Percentiles rank a stretch among this genome's conserved stretches.
phyloP scores from a whole-genome alignment of 2,113 vertebrate genomes.

The Scomber colias region DNA sequence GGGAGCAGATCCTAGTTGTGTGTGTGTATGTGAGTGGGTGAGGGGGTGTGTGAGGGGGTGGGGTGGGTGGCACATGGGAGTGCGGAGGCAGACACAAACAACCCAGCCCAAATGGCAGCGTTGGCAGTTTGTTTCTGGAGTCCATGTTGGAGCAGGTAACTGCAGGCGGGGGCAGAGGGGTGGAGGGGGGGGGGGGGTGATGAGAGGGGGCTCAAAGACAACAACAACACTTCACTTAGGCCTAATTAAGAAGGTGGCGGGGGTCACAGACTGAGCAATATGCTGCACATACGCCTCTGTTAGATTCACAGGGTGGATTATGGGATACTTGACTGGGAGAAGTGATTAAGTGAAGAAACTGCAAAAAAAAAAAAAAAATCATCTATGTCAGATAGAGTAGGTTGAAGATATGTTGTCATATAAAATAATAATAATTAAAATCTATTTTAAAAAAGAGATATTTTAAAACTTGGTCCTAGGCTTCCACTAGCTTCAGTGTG shows the following conservation, averaged over 20 bases:
- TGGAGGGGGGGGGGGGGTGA: constrained; percentile 3
- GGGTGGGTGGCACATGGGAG: constrained; percentile 35
- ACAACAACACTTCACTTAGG: constrained; percentile 73
- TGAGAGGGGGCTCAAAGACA: constrained; percentile 63
- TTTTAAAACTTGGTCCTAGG: no score
- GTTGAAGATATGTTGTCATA: not conserved
- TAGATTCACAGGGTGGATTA: constrained; percentile 8
- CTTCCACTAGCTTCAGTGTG: no score
- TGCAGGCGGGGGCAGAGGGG: constrained; percentile 66
- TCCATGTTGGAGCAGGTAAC: constrained; percentile 65
- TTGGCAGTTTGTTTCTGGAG: constrained; percentile 56
- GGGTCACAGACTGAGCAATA: constrained; percentile 55
- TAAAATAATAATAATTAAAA: no score
- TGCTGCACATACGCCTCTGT: constrained; percentile 47
- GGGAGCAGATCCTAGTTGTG: constrained; percentile 65
- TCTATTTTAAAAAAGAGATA: no score
- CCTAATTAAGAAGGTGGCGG: constrained; percentile 59
- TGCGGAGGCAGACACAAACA: constrained; percentile 49
- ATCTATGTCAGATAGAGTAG: not conserved
- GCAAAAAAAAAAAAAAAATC: not conserved
- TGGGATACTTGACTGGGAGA: constrained; percentile 8
- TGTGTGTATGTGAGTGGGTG: constrained; percentile 37
- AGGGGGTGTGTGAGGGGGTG: constrained; percentile 29
- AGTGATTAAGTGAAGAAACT: not conserved
- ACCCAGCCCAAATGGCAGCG: constrained; percentile 54